Base-by-base conservation (phyloP, 2,888 invertebrate species). In the Ceriagrion tenellum region DNA sequence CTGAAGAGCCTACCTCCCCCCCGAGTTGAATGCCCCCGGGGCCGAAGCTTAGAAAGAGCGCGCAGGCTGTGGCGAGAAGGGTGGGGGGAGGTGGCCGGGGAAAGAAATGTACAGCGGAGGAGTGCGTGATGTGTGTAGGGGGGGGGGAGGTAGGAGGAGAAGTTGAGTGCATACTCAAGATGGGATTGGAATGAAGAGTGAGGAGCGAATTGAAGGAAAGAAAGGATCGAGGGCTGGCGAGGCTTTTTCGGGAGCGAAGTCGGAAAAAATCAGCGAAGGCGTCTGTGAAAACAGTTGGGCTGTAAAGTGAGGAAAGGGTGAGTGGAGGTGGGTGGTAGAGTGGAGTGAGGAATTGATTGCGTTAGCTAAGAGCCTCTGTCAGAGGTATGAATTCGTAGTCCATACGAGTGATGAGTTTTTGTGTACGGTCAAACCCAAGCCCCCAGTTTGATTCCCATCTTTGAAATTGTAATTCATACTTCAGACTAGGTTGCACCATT, bases 21-120 rank as follows among this genome's bases (percentile, higher is more conserved):
- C 74, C 93, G 69, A 91, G 91, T 69, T 40, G 91, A 63, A 93
- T 93, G 47, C 93, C 69, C 93, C 18, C 40, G 93, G 93, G 93
- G 69, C 74, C 74, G 63, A 55, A 63, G 63, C n/a, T n/a, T n/a
- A n/a, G n/a, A n/a, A n/a, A 91, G 23, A 59, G 91, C 91, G 91
- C 59, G 91, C 35, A 2, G 4, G 47, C 35, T 30, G 59, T n/a
- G n/a, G n/a, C 23, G 35, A 63, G 55, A 23, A 20, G 23, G 40
- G 18, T 3, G 10, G 47, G 23, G 26, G 47, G 88, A 8, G 8
- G 18, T 18, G 4, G 23, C 10, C 35, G 88, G 26, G 88, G 18
- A 56, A 56, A 55, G 90, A 55, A 35, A 26, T 35, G 35, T 56
- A 91, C 59, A 91, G 35, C 35, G 93, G 69, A 69, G 59, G 59